phyloP scores from a whole-genome alignment of 2,797 vertebrate genomes.

The Poeciliopsis gracilis region DNA sequence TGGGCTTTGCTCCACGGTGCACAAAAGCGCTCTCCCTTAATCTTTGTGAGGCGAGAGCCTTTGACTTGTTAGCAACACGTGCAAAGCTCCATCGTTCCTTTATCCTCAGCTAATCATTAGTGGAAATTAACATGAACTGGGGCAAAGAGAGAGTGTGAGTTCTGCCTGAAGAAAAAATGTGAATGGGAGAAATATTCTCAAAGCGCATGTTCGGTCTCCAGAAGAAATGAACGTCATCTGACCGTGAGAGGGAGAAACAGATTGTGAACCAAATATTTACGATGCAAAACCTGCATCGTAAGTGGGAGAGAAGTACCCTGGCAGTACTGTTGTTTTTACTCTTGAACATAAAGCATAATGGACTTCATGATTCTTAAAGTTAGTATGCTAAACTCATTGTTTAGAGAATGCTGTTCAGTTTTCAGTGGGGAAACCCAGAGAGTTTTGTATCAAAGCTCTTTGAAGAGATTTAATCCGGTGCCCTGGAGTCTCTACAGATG shows the following conservation, averaged over 20 bases:
- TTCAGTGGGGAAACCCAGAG: background rate
- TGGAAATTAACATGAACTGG: conserved; percentile 57
- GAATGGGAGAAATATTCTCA: conserved; percentile 3
- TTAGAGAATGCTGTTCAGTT: background rate
- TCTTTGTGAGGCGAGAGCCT: conserved; percentile 71
- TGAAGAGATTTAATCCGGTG: background rate
- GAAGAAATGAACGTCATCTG: conserved; percentile 20
- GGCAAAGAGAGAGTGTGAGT: conserved; percentile 12
- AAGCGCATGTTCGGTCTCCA: conserved; percentile 11
- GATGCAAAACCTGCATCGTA: background rate
- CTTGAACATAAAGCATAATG: background rate
- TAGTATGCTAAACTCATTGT: background rate
- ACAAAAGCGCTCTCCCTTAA: conserved; percentile 74
- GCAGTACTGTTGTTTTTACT: background rate
- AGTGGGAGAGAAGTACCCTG: background rate
- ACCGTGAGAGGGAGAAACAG: conserved; percentile 9
- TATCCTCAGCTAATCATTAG: conserved; percentile 69
- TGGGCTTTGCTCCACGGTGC: conserved; percentile 64
- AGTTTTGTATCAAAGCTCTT: background rate
- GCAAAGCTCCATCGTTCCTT: conserved; percentile 57
- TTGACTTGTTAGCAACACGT: conserved; percentile 67
- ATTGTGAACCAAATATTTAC: background rate
- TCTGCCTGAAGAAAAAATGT: conserved; percentile 12
- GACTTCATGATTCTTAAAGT: background rate
- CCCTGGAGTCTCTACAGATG: background rate